Evolutionary conservation across 1,140 invertebrate genomes (phyloP).

Genomic region (Conopomorpha cramerella): DNA sequence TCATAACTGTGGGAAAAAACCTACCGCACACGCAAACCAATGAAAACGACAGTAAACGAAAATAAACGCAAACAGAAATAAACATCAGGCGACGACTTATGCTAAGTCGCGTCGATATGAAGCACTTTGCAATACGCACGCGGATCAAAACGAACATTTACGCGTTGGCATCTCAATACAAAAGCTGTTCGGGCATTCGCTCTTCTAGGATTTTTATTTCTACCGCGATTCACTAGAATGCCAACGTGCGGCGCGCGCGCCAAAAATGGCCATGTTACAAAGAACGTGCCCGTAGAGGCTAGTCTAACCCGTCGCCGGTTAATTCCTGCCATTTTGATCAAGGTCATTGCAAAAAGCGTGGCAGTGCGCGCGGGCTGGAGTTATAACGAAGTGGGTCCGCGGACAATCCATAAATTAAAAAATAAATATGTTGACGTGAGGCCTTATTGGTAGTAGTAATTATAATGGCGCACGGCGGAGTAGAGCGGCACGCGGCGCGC

Average conservation of each 20-base stretch:
- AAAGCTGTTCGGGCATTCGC: no score
- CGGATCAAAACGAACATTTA: no score
- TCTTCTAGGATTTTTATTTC: conserved; percentile 49
- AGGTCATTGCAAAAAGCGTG: conserved; percentile 29
- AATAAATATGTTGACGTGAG: conserved; percentile 48
- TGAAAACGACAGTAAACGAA: no score
- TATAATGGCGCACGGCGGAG: conserved; percentile 33
- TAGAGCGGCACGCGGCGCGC: conserved; percentile 28
- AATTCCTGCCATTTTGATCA: conserved; percentile 42
- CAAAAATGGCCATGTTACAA: conserved; percentile 33
- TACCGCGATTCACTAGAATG: conserved; percentile 28
- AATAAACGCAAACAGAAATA: no score
- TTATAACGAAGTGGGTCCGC: conserved; percentile 37
- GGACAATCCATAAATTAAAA: conserved; percentile 42
- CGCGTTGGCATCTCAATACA: no score
- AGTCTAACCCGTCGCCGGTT: conserved; percentile 27
- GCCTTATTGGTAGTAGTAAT: conserved; percentile 51
- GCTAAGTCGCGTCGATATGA: no score
- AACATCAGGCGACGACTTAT: no score
- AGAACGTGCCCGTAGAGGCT: conserved; percentile 26
- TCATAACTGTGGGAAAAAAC: no score
- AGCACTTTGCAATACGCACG: no score
- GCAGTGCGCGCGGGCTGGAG: conserved; percentile 22
- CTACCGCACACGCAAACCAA: no score
- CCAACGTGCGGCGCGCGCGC: conserved; percentile 26